Evolutionary conservation across 2,888 invertebrate genomes (phyloP).

Genomic region (Plutella xylostella): DNA sequence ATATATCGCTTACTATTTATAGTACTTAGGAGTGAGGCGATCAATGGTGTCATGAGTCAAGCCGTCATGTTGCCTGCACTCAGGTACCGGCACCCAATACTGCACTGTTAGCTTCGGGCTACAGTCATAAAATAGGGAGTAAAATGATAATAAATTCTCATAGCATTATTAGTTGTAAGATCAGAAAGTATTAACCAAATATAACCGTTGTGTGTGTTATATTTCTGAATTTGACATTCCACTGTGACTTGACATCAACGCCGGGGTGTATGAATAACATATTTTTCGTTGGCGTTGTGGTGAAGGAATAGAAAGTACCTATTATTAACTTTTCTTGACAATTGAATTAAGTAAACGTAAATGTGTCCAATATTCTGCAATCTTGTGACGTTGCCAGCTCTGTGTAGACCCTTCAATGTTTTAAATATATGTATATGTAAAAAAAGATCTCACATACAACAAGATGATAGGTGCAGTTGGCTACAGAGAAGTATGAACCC

Average conservation of each 20-base stretch:
- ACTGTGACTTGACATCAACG: background rate
- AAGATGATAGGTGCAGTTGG: background rate
- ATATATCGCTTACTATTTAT: too few species aligned
- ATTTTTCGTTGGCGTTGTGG: background rate
- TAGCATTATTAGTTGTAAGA: slow-evolving; percentile 47
- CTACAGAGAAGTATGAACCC: too few species aligned
- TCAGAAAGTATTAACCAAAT: slow-evolving; percentile 67
- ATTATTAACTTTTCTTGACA: background rate
- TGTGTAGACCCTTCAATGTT: background rate
- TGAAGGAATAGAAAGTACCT: background rate
- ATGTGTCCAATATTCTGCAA: background rate
- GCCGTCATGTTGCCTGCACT: too few species aligned
- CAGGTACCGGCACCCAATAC: too few species aligned
- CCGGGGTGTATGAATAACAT: background rate
- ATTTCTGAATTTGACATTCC: slow-evolving; percentile 31
- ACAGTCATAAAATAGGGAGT: slow-evolving; percentile 39
- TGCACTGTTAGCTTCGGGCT: slow-evolving; percentile 46
- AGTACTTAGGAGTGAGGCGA: too few species aligned
- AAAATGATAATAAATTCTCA: slow-evolving; percentile 61
- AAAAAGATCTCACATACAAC: slow-evolving; percentile 2
- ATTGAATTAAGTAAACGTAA: background rate
- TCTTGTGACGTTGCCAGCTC: background rate
- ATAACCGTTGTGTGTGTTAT: slow-evolving; percentile 63
- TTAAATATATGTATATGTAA: background rate
- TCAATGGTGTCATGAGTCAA: too few species aligned